A percentile compares a stretch with the other conserved stretches of the same genome.
Evolutionary conservation across 2,888 invertebrate genomes (phyloP).

Genomic region (Athripsodes cinereus): DNA sequence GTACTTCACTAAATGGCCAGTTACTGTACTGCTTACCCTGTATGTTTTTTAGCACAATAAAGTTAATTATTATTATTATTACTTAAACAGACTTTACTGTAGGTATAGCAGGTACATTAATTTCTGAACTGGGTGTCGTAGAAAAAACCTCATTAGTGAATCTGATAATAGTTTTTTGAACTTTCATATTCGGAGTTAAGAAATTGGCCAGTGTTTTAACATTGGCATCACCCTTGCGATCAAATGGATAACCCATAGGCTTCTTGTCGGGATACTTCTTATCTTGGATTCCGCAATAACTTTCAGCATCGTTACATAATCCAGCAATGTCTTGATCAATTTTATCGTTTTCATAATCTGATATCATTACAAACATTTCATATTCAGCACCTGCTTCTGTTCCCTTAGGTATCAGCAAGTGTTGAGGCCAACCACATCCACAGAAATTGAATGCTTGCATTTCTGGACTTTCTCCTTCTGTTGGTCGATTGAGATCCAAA

Average conservation of each 20-base stretch:
- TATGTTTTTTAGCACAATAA: too few relatives aligned
- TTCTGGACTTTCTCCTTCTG: slow-evolving; percentile 30
- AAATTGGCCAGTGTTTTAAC: slow-evolving; percentile 57
- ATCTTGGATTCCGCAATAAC: slow-evolving; percentile 75
- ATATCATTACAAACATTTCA: slow-evolving; percentile 54
- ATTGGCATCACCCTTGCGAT: slow-evolving; percentile 52
- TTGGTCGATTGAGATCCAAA: slow-evolving; percentile 29
- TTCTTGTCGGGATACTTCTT: slow-evolving; percentile 72
- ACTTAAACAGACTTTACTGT: too few relatives aligned
- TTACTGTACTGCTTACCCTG: too few relatives aligned
- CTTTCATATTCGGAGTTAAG: slow-evolving; percentile 65
- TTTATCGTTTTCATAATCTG: slow-evolving; percentile 50
- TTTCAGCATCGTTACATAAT: slow-evolving; percentile 64
- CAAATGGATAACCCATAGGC: slow-evolving; percentile 82
- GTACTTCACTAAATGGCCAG: too few relatives aligned
- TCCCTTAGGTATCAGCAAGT: slow-evolving; percentile 54
- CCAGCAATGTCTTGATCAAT: slow-evolving; percentile 39
- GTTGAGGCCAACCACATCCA: slow-evolving; percentile 61
- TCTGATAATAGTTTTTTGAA: slow-evolving; percentile 55
- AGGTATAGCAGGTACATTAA: not conserved
- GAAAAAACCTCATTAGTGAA: slow-evolving; percentile 51
- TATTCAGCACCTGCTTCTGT: slow-evolving; percentile 44
- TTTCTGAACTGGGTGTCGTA: not conserved
- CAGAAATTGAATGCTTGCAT: slow-evolving; percentile 52
- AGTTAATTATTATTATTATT: too few relatives aligned